phyloP scores from a whole-genome alignment of 2,113 vertebrate species.

The Pelmatolapia mariae region DNA sequence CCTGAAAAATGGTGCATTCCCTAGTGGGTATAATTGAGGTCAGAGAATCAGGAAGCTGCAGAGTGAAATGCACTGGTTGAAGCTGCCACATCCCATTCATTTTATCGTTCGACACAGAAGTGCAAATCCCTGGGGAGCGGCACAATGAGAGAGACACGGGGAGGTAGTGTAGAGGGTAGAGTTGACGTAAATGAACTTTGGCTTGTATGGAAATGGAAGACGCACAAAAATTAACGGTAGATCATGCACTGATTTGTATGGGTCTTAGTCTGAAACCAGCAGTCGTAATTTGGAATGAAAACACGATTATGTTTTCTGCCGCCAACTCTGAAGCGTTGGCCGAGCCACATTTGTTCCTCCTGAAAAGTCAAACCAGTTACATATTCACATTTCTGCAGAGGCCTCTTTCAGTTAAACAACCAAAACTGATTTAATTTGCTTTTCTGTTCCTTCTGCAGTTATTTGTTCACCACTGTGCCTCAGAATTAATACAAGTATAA shows the following conservation, averaged over 20 bases:
- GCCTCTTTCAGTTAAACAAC: neutral
- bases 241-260: fast-evolving
- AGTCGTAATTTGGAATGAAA: neutral
- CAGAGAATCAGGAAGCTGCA: neutral
- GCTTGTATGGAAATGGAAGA: neutral
- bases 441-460: neutral
- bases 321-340: neutral
- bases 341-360: neutral
- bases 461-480: neutral
- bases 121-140: neutral
- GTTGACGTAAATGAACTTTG: neutral
- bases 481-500: neutral
- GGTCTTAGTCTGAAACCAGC: neutral
- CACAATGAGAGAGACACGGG: neutral
- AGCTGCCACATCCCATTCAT: neutral
- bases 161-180: neutral
- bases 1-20: neutral
- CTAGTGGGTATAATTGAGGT: neutral
- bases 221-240: neutral
- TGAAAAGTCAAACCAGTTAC: neutral
- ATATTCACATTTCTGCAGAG: neutral
- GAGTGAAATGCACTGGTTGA: neutral
- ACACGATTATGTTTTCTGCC: neutral
- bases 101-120: neutral
- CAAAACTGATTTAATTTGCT: neutral